These are phyloP conservation scores for Dendrocincla tyrannina DNA, from an alignment of 2,797 vertebrate genomes.

Conservation along the genomic window DNA sequence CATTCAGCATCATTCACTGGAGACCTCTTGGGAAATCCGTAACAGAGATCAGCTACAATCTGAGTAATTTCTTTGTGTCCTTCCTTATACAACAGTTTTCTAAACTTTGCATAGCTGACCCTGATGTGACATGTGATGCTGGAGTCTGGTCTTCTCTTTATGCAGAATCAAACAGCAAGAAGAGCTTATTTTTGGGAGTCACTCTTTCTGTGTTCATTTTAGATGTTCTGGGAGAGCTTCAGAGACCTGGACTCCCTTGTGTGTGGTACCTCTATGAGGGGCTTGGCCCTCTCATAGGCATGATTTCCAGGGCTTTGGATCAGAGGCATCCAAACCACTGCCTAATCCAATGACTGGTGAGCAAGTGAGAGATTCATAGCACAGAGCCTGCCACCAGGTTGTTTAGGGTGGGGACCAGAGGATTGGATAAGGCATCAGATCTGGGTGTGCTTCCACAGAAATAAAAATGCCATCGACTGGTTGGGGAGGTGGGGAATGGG, in stretches of 20 bases:
- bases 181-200: neutral
- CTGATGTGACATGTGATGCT: neutral
- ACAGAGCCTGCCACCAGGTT: neutral
- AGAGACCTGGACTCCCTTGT: neutral
- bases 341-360: neutral
- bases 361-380: neutral
- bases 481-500: neutral
- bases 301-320: neutral
- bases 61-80: conserved; percentile 27
- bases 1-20: conserved; percentile 30
- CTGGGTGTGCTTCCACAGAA: neutral
- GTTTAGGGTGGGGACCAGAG: fast-evolving
- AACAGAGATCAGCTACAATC: neutral
- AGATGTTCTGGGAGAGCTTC: neutral
- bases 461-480: neutral
- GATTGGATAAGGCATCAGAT: neutral
- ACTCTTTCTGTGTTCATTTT: neutral
- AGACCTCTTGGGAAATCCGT: conserved; percentile 40
- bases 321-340: neutral
- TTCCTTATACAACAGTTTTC: conserved; percentile 31
- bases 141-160: neutral
- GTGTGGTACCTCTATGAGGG: neutral
- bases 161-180: neutral
- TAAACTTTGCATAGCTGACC: conserved; percentile 7
- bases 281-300: neutral